A percentile compares a stretch with the other conserved stretches of the same genome.
Evolutionary conservation across 2,888 invertebrate genomes (phyloP).

Genomic region (Adelognathus sp.): DNA sequence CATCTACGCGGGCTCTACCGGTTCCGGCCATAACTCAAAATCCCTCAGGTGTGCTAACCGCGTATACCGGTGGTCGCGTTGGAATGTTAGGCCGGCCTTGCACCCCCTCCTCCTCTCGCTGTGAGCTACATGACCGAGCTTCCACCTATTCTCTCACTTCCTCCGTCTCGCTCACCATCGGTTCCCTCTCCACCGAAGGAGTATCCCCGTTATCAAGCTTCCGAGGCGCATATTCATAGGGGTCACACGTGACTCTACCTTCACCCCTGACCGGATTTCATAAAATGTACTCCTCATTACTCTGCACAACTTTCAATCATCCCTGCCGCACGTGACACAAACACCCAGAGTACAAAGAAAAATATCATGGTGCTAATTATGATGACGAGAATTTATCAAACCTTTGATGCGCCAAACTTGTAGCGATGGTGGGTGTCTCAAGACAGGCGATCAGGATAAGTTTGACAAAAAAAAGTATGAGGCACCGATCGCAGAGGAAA

Average conservation of each 20-base stretch:
- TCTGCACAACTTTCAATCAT: not conserved
- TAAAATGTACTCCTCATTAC: not conserved
- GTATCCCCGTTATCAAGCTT: slow-evolving; percentile 57
- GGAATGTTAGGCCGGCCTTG: slow-evolving; percentile 67
- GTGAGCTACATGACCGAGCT: slow-evolving; percentile 4
- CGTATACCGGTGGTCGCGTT: slow-evolving; percentile 70
- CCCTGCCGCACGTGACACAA: not conserved
- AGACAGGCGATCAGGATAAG: not conserved
- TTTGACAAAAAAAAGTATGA: slow-evolving; percentile 24
- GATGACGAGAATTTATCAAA: not conserved
- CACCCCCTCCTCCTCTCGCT: slow-evolving; percentile 10
- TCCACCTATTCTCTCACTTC: not conserved
- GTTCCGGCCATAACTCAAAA: slow-evolving; percentile 76
- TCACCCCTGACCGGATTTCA: not conserved
- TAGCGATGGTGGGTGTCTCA: not conserved
- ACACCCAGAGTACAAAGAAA: not conserved
- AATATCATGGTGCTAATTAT: not conserved
- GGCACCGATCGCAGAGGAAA: not conserved
- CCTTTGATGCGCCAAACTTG: not conserved
- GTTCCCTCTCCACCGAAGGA: not conserved
- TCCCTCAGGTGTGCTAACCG: slow-evolving; percentile 77
- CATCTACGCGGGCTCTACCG: slow-evolving; percentile 45
- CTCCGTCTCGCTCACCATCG: slow-evolving; percentile 16
- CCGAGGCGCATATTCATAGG: slow-evolving; percentile 22
- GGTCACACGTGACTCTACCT: slow-evolving; percentile 29